Percentiles rank a stretch among this genome's conserved stretches.
Conservation (phyloP, 1,140 invertebrate species). For the Calliopsis andreniformis region DNA sequence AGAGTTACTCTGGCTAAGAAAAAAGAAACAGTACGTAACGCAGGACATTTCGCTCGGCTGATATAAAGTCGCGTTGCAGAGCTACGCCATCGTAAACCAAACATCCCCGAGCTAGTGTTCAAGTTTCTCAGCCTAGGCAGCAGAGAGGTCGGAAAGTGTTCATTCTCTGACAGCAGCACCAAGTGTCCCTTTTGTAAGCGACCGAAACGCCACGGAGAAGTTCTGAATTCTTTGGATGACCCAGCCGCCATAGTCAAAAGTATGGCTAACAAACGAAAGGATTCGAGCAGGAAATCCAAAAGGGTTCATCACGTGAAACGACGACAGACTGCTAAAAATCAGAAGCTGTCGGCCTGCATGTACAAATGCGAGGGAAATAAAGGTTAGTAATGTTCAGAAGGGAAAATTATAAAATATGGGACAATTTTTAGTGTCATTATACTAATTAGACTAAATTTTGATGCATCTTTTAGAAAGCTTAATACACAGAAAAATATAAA, state of each 20-base stretch:
- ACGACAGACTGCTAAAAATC: background rate
- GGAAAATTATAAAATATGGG: background rate
- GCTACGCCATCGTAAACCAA: slow-evolving; percentile 27
- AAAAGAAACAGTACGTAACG: background rate
- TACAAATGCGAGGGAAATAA: slow-evolving; percentile 1
- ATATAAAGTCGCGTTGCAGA: slow-evolving; percentile 27
- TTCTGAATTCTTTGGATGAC: slow-evolving; percentile 27
- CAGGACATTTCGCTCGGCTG: background rate
- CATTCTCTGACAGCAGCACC: background rate
- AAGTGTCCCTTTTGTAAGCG: slow-evolving; percentile 19
- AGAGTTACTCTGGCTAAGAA: too few relatives aligned
- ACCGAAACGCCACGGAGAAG: slow-evolving; percentile 1
- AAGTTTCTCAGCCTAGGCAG: slow-evolving; percentile 34
- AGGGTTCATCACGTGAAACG: background rate
- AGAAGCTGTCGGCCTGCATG: slow-evolving; percentile 12
- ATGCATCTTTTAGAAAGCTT: too few relatives aligned
- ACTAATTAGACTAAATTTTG: too few relatives aligned
- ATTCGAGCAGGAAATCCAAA: slow-evolving; percentile 14
- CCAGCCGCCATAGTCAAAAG: background rate
- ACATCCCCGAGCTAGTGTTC: slow-evolving; percentile 46
- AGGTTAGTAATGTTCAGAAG: background rate
- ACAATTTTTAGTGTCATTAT: too few relatives aligned
- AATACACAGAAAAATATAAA: too few relatives aligned
- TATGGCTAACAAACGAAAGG: slow-evolving; percentile 26
- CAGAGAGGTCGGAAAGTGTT: background rate